phyloP scores from a whole-genome alignment of 1,140 invertebrate genomes.

The Bombus superbus region DNA sequence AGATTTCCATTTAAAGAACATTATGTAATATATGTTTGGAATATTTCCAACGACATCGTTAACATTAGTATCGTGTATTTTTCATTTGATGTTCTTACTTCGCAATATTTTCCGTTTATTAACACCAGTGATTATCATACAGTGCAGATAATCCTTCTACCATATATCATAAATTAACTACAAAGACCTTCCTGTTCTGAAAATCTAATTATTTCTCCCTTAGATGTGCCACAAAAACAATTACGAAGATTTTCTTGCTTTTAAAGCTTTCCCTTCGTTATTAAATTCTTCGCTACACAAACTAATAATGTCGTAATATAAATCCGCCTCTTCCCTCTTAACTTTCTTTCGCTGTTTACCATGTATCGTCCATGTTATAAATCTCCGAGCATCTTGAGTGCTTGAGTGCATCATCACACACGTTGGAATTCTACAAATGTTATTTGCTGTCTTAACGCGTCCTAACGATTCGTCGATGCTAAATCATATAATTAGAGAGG shows the following conservation, averaged over 20 bases:
- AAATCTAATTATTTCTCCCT: not conserved
- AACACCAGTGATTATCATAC: not conserved
- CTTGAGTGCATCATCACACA: no score
- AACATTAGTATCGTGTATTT: no score
- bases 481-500: slow-evolving; percentile 42
- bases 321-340: not conserved
- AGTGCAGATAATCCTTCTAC: not conserved
- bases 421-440: not conserved
- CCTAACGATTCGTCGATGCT: not conserved
- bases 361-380: not conserved
- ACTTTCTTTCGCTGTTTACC: not conserved
- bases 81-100: no score
- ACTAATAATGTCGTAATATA: not conserved
- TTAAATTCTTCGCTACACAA: not conserved
- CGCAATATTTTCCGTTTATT: no score
- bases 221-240: not conserved
- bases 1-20: not conserved
- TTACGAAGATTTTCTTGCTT: not conserved
- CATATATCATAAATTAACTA: no score
- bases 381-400: not conserved
- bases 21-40: not conserved
- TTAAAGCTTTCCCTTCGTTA: not conserved
- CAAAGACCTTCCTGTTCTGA: not conserved
- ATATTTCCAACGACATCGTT: no score
- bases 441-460: not conserved